phyloP scores from a whole-genome alignment of 2,888 invertebrate species.

The Ptilodon capucinus region DNA sequence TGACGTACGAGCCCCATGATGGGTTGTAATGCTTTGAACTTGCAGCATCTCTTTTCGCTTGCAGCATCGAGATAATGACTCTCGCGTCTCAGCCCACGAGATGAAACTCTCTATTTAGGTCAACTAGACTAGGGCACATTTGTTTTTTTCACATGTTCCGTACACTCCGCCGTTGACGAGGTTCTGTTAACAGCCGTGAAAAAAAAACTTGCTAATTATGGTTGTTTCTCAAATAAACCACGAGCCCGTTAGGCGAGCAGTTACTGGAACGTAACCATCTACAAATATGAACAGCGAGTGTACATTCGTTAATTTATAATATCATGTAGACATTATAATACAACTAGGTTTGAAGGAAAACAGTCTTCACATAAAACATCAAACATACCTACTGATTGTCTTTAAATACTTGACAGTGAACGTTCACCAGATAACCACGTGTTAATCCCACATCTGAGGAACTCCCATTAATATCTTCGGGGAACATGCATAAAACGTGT shows the following conservation, averaged over 20 bases:
- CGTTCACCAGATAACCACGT: slow-evolving; percentile 17
- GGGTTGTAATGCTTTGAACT: too few species aligned
- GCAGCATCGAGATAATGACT: slow-evolving; percentile 34
- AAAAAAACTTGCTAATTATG: slow-evolving; percentile 40
- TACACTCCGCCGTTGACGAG: slow-evolving; percentile 25
- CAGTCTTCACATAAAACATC: slow-evolving; percentile 1
- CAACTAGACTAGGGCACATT: slow-evolving; percentile 47
- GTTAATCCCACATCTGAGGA: slow-evolving; percentile 16
- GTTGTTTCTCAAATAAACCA: slow-evolving; percentile 21
- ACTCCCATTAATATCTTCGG: slow-evolving; percentile 24
- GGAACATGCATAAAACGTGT: slow-evolving; percentile 24
- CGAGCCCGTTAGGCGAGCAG: slow-evolving; percentile 5
- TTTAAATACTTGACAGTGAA: slow-evolving; percentile 15
- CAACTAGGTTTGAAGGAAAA: slow-evolving; percentile 2
- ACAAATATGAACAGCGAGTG: neutral
- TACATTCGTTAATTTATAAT: neutral
- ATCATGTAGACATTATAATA: neutral
- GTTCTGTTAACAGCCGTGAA: slow-evolving; percentile 27
- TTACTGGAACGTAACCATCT: neutral
- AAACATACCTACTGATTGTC: slow-evolving; percentile 1
- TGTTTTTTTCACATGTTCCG: slow-evolving; percentile 37
- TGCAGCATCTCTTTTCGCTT: slow-evolving; percentile 23
- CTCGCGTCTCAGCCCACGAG: slow-evolving; percentile 33
- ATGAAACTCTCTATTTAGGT: slow-evolving; percentile 58
- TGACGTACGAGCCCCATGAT: too few species aligned